phyloP scores from a whole-genome alignment of 1,140 invertebrate species.

The Oncopeltus fasciatus region DNA sequence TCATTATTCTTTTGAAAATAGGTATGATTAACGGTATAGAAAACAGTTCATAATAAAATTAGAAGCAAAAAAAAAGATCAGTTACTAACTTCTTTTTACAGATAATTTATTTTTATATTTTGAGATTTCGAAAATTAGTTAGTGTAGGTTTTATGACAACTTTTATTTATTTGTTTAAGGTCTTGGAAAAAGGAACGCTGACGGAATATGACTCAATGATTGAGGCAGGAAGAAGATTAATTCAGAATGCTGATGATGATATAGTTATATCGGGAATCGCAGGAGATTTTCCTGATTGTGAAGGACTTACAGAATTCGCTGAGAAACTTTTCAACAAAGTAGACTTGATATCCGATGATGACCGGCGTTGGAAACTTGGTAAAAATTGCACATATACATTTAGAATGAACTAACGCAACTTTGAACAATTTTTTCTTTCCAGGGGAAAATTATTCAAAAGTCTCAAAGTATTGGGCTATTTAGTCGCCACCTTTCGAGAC shows the following conservation, averaged over 20 bases:
- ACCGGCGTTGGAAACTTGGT: slow-evolving; percentile 57
- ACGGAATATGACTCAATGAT: slow-evolving; percentile 11
- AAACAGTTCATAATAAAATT: background rate
- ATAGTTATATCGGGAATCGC: slow-evolving; percentile 69
- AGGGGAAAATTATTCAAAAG: no score
- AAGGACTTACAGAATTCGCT: slow-evolving; percentile 59
- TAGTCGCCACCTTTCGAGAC: no score
- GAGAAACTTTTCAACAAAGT: slow-evolving; percentile 67
- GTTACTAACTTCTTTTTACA: background rate
- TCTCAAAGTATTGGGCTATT: no score
- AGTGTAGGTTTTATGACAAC: background rate
- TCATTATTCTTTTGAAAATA: no score
- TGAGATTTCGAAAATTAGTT: background rate
- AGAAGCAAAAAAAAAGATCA: background rate
- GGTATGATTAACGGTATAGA: no score
- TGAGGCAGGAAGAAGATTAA: slow-evolving; percentile 23
- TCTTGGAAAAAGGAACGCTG: background rate
- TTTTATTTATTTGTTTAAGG: background rate
- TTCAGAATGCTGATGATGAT: slow-evolving; percentile 45
- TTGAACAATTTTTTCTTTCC: no score
- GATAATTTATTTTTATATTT: background rate
- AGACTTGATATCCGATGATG: slow-evolving; percentile 68
- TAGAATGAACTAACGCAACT: no score
- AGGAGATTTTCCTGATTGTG: slow-evolving; percentile 73
- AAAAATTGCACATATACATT: no score